phyloP scores from a whole-genome alignment of 2,888 invertebrate species.

The Prenolepis imparis region DNA sequence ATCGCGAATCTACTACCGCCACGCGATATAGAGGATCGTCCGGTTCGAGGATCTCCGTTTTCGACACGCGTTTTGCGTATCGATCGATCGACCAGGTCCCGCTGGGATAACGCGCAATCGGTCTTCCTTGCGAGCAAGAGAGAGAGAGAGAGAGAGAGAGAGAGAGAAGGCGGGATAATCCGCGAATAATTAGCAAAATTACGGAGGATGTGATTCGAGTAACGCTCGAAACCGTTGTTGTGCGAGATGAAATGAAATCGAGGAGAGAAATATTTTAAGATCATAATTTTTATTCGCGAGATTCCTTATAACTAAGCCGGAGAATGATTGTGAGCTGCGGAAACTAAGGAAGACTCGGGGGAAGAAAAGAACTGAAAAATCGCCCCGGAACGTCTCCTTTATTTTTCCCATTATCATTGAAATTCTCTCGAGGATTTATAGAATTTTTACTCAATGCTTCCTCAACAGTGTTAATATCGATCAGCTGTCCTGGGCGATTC shows the following conservation, averaged over 20 bases:
- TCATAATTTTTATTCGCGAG: neutral
- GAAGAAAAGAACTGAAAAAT: no score
- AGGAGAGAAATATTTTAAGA: neutral
- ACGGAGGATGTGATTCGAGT: conserved; percentile 19
- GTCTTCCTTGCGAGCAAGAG: conserved; percentile 36
- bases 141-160: neutral
- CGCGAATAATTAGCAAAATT: conserved; percentile 52
- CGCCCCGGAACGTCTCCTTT: no score
- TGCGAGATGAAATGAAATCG: neutral
- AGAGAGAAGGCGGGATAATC: neutral
- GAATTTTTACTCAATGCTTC: neutral
- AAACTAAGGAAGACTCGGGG: no score
- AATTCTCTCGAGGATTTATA: neutral
- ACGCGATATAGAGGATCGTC: conserved; percentile 50
- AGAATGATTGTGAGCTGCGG: neutral
- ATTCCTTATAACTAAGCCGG: neutral
- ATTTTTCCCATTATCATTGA: no score
- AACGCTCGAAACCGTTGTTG: neutral
- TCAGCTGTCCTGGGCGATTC: conserved; percentile 25
- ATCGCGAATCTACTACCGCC: conserved; percentile 64
- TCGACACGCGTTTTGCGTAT: conserved; percentile 55
- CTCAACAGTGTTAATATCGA: neutral
- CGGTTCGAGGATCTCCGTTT: conserved; percentile 56
- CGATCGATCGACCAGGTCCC: conserved; percentile 43
- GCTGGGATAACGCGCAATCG: conserved; percentile 28